A percentile compares a stretch with the other conserved stretches of the same genome.
Evolutionary conservation across 2,888 invertebrate species (phyloP).

Genomic region (Plebejus anna): DNA sequence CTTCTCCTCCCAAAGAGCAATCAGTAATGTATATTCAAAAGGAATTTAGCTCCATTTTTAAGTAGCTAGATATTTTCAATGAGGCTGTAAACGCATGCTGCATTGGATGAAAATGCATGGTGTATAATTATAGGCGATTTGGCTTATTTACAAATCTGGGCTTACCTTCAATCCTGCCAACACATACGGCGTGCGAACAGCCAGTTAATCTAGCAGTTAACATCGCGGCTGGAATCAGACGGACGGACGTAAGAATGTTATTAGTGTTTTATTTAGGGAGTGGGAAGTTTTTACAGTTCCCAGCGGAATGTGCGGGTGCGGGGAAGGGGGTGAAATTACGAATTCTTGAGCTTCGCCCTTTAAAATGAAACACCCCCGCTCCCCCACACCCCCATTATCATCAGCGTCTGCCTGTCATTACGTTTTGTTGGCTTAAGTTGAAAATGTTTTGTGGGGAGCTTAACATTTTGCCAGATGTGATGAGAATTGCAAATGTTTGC

Average conservation of each 20-base stretch:
- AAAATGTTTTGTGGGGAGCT: conserved; percentile 2
- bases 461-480: conserved; percentile 1
- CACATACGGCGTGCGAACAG: not conserved
- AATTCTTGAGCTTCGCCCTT: conserved; percentile 26
- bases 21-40: no score
- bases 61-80: no score
- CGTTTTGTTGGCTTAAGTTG: not conserved
- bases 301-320: not conserved
- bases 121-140: no score
- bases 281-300: conserved; percentile 29
- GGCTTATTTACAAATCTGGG: not conserved
- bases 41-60: no score
- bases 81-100: no score
- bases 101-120: no score
- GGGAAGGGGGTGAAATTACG: conserved; percentile 22
- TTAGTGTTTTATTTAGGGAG: conserved; percentile 36
- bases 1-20: no score
- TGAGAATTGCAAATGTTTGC: conserved; percentile 1
- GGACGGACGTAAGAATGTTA: conserved; percentile 39
- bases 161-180: not conserved
- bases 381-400: not conserved
- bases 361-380: conserved; percentile 6
- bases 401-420: conserved; percentile 12
- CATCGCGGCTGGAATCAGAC: conserved; percentile 15
- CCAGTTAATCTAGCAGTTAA: not conserved